A percentile compares a stretch with the other conserved stretches of the same genome.
phyloP scores from a whole-genome alignment of 1,140 invertebrate genomes.

The Eulimnadia texana region DNA sequence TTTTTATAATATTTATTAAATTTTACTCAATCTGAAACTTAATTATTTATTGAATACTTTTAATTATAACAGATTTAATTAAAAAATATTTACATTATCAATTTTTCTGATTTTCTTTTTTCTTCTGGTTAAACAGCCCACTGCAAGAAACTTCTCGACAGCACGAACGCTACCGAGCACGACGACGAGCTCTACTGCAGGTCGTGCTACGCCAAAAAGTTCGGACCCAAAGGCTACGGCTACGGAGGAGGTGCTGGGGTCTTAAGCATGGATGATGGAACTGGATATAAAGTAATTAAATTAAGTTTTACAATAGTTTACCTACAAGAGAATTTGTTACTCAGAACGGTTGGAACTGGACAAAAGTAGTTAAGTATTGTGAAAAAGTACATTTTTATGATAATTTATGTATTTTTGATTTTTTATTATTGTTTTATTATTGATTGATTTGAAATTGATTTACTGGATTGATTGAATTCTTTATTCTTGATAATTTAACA shows the following conservation, averaged over 20 bases:
- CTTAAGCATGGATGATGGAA: constrained; percentile 35
- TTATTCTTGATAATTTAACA: too few species aligned
- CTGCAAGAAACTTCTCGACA: constrained; percentile 35
- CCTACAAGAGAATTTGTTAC: constrained; percentile 12
- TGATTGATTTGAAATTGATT: background rate
- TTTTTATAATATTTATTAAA: too few species aligned
- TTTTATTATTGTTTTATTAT: background rate
- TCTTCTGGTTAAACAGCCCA: constrained; percentile 25
- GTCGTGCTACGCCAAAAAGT: constrained; percentile 78
- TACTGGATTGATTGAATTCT: background rate
- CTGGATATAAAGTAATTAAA: constrained; percentile 23
- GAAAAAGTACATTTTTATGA: background rate
- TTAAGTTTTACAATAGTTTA: background rate
- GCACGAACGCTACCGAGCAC: constrained; percentile 32
- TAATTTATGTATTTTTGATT: background rate
- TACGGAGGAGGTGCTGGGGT: constrained; percentile 40
- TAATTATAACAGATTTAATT: too few species aligned
- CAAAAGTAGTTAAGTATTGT: background rate
- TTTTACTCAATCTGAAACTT: background rate
- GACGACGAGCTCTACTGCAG: constrained; percentile 38
- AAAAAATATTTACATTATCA: too few species aligned
- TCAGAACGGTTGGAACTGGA: background rate
- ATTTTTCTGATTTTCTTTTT: too few species aligned
- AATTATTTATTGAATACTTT: background rate
- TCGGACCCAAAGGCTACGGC: constrained; percentile 85